Evolutionary conservation across 2,888 invertebrate genomes (phyloP), one percentile per base, ranked within the genome.

Genomic region (Andrena bucephala): DNA sequence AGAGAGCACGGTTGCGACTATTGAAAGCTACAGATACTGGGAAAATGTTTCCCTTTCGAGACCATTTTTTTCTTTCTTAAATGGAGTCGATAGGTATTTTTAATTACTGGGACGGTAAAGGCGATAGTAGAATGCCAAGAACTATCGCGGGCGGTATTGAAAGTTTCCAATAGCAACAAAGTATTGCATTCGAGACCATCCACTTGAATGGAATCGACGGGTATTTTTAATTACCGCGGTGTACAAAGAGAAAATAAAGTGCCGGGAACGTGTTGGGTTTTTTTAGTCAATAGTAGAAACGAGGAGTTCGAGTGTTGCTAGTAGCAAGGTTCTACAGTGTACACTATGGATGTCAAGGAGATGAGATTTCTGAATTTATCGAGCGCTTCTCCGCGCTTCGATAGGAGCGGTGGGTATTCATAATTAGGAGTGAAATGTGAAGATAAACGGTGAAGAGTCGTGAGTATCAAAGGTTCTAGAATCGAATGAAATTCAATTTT

Each of bases 1-100:
- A 36, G 13, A 42, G 24, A 8, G 24, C 29, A 71, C 31, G 2
- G 8, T 31, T 7, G 10, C 54, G 27, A 20, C 10, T 52, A 63
- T 27, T n/a, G 33, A 52, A 50, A n/a, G 13, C n/a, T 13, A 7
- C 16, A 2, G 13, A 3, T 63, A 2, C 0, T 2, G 24, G 10
- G 4, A 8, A 29, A 50, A 20, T 59, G 16, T 48, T 54, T 27
- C n/a, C 16, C 8, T 33, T 60, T 4, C 4, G 57, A 27, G 27
- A 57, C 24, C 10, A 57, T 27, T 57, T 57, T 57, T 54, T 54
- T 54, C 52, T 52, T 57, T 10, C 57, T 27, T 57, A 24, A 57
- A 27, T 24, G 57, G 24, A 57, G 27, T 27, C 57, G 57, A 57
- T 57, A 24, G 57, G 42, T 42, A 16, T 42, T 42, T 42, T 42